Evolutionary conservation across 2,888 invertebrate genomes (phyloP), one percentile per base, ranked within the genome.

Genomic region (Lepidochrysops patricia): DNA sequence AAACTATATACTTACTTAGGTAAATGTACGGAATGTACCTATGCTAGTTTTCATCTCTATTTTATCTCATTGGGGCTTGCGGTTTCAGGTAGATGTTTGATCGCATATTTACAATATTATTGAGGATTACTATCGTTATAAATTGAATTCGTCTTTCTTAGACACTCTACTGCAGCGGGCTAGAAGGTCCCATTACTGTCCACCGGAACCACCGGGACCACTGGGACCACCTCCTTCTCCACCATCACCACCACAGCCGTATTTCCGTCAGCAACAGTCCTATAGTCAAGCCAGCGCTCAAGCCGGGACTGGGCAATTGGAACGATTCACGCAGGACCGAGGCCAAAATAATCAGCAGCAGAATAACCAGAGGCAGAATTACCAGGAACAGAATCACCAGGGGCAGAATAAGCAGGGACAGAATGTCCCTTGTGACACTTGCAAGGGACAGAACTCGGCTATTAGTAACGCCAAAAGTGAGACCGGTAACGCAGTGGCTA

Each of bases 401-500:
- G 26, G 35, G 34, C 57, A 59, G 9, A 15, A 57, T 50, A 15
- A 5, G 1, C 35, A 12, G 35, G 59, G 59, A 12, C 35, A 19
- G 19, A 25, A 37, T 27, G 15, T 9, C 7, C 43, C 57, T 0
- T 71, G 69, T 65, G 65, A 62, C 0, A 65, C 60, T 56, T 75
- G 74, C 60, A 66, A 61, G 2, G 67, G 65, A 3, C 63, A 64
- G 3, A 67, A 62, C 49, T 61, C 70, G 1, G 73, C 79, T 0
- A 58, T 77, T 12, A 82, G 82, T 61, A 81, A 80, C 56, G 78
- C 82, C 0, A 61, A 74, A 15, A 80, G 79, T 64, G 71, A 70
- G 0, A 66, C 72, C 0, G 82, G 82, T 0, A 66, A 70, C 0
- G 82, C 82, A 0, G 70, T 83, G 0, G 81, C 83, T 0, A 63